Conservation (phyloP, 2,888 invertebrate species). For the Seira musarum region DNA sequence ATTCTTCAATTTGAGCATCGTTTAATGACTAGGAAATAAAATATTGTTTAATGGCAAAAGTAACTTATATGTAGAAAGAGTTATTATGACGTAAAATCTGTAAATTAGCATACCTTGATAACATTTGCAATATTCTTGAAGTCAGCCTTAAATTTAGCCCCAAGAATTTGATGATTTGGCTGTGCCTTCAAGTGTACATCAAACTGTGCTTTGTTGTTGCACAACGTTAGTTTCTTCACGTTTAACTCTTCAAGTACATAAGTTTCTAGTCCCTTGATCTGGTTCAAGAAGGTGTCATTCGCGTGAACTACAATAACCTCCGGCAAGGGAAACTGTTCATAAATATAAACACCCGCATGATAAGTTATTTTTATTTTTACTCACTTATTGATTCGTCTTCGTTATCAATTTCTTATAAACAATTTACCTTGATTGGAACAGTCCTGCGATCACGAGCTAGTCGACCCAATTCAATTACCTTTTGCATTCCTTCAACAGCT, state of each 20-base stretch:
- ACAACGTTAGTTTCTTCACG: constrained; percentile 86
- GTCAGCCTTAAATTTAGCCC: constrained; percentile 89
- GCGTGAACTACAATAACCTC: constrained; percentile 97
- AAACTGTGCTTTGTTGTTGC: constrained; percentile 92
- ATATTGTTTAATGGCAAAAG: not conserved
- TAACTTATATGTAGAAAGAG: too few relatives aligned
- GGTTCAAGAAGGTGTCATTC: constrained; percentile 82
- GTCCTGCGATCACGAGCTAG: constrained; percentile 94
- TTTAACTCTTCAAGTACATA: constrained; percentile 96
- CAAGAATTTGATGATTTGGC: constrained; percentile 94
- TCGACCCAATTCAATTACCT: constrained; percentile 94
- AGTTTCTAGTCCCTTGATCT: constrained; percentile 83
- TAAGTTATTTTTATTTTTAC: not conserved
- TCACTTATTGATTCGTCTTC: too few relatives aligned
- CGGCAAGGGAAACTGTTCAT: constrained; percentile 91
- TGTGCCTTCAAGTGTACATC: constrained; percentile 93
- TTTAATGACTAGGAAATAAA: constrained; percentile 75
- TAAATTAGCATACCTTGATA: constrained; percentile 78
- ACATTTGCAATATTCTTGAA: constrained; percentile 89
- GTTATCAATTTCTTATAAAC: constrained; percentile 10
- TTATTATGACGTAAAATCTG: not conserved
- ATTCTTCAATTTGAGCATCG: constrained; percentile 85
- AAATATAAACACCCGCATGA: too few relatives aligned
- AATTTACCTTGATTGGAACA: constrained; percentile 85
- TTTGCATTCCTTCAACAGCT: constrained; percentile 94